These are phyloP conservation scores for Polyploca ridens DNA, from an alignment of 2,888 invertebrate genomes.

Conservation along the genomic window DNA sequence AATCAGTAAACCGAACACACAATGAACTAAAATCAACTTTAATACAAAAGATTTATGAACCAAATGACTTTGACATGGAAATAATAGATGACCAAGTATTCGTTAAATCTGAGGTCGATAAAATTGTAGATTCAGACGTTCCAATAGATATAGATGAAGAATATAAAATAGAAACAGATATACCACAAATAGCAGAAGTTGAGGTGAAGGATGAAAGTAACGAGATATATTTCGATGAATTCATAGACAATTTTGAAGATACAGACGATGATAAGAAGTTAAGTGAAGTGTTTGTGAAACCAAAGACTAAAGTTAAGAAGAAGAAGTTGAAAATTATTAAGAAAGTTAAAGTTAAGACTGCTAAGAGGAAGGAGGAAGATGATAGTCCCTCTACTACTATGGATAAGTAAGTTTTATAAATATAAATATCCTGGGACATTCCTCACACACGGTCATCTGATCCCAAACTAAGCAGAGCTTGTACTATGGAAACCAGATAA, in stretches of 20 bases:
- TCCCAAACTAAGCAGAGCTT: too few relatives aligned
- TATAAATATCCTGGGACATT: too few relatives aligned
- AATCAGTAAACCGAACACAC: slow-evolving; percentile 50
- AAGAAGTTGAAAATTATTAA: slow-evolving; percentile 41
- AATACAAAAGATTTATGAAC: slow-evolving; percentile 46
- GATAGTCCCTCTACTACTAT: slow-evolving; percentile 49
- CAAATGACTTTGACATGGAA: slow-evolving; percentile 46
- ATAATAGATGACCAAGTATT: slow-evolving; percentile 38
- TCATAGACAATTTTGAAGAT: slow-evolving; percentile 51
- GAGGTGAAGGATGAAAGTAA: slow-evolving; percentile 54
- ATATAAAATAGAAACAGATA: slow-evolving; percentile 10
- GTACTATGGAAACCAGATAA: too few relatives aligned
- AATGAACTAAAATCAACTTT: slow-evolving; percentile 46
- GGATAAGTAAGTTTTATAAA: slow-evolving; percentile 64
- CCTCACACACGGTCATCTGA: too few relatives aligned
- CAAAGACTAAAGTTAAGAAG: slow-evolving; percentile 37
- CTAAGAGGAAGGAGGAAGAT: slow-evolving; percentile 37
- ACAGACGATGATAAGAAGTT: slow-evolving; percentile 59
- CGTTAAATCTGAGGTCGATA: slow-evolving; percentile 34
- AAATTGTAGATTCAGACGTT: neutral
- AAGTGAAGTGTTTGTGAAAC: slow-evolving; percentile 54
- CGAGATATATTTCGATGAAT: slow-evolving; percentile 64
- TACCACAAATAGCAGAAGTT: slow-evolving; percentile 34
- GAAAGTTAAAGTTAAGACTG: slow-evolving; percentile 35
- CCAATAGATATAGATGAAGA: slow-evolving; percentile 6